Evolutionary conservation across 2,797 vertebrate species (phyloP).

Genomic region (Gila robusta): DNA sequence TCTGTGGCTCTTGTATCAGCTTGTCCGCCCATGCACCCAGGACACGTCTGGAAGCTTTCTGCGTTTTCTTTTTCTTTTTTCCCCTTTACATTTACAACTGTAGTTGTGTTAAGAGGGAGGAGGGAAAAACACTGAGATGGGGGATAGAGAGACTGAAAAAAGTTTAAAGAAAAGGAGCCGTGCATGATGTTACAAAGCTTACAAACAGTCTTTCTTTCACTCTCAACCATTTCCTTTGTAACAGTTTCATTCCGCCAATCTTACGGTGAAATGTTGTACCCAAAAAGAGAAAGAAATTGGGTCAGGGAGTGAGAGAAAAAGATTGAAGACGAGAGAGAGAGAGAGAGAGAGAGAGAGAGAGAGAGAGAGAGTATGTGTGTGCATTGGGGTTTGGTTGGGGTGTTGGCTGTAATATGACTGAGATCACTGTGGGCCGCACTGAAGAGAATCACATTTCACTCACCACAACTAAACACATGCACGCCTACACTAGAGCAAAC

Average conservation of each 20-base stretch:
- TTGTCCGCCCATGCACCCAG: conserved; percentile 10
- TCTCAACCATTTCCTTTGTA: neutral
- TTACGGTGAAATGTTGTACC: conserved; percentile 27
- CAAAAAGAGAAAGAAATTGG: conserved; percentile 59
- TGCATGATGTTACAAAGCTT: conserved; percentile 18
- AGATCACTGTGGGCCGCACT: conserved; percentile 48
- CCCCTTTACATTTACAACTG: conserved; percentile 19
- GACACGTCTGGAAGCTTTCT: conserved; percentile 8
- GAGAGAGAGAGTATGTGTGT: neutral
- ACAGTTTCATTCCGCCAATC: conserved; percentile 56
- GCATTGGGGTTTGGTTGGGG: conserved; percentile 51
- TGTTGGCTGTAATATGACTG: conserved; percentile 50
- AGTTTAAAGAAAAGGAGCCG: conserved; percentile 2
- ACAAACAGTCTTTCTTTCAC: neutral
- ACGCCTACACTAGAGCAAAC: conserved; percentile 67
- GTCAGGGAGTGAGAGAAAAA: conserved; percentile 19
- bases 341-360: neutral
- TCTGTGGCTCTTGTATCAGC: conserved; percentile 7
- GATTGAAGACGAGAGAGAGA: neutral
- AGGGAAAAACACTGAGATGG: conserved; percentile 7
- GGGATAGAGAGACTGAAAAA: conserved; percentile 4
- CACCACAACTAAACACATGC: conserved; percentile 67
- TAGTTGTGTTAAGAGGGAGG: conserved; percentile 28
- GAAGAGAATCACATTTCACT: conserved; percentile 67
- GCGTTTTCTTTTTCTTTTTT: neutral